These are phyloP conservation scores for Aethes cnicana DNA, from an alignment of 2,888 invertebrate species.

Conservation along the genomic window DNA sequence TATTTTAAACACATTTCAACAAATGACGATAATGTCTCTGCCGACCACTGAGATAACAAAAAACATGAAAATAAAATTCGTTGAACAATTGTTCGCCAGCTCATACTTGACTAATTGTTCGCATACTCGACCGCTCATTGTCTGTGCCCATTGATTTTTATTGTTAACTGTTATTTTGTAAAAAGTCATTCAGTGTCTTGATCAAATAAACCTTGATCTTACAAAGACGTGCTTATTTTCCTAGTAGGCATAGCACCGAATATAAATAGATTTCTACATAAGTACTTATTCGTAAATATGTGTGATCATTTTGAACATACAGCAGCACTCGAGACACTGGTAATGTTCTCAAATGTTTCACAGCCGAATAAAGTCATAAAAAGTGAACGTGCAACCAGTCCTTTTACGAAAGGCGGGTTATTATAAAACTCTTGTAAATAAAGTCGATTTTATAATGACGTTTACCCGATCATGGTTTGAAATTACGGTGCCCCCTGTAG, in stretches of 20 bases:
- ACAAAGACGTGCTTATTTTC: no score
- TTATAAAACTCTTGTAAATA: constrained; percentile 31
- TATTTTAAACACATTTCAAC: constrained; percentile 82
- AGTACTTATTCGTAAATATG: constrained; percentile 10
- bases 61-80: constrained; percentile 58
- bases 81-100: constrained; percentile 60
- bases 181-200: no score
- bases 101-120: constrained; percentile 46
- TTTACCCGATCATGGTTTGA: constrained; percentile 50
- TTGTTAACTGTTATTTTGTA: neutral
- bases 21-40: constrained; percentile 80
- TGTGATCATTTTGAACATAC: neutral
- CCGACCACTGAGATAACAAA: constrained; percentile 63
- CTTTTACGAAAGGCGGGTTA: constrained; percentile 17
- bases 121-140: constrained; percentile 7
- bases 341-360: no score
- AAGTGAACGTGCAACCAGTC: constrained; percentile 23
- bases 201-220: no score
- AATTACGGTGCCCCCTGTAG: constrained; percentile 56
- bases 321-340: neutral
- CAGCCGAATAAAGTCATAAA: constrained; percentile 22
- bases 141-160: neutral
- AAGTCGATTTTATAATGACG: constrained; percentile 45
- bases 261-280: no score
- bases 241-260: no score